A percentile compares a stretch with the other conserved stretches of the same genome.
phyloP scores from a whole-genome alignment of 2,888 invertebrate genomes.

The Apamea anceps region DNA sequence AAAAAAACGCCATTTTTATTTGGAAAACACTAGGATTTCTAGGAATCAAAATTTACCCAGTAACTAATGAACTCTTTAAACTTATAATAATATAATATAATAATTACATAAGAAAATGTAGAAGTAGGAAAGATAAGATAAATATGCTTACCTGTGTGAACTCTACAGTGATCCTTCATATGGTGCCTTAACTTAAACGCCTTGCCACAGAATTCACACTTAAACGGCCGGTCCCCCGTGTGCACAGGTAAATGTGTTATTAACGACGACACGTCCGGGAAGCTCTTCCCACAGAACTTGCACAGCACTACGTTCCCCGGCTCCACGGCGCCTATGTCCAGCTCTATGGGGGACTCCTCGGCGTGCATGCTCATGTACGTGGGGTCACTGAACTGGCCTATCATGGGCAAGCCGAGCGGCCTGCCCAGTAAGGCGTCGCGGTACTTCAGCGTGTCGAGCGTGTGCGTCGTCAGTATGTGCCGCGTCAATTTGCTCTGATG shows the following conservation, averaged over 20 bases:
- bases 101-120: neutral
- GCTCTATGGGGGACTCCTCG: conserved; percentile 91
- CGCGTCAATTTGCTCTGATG: conserved; percentile 97
- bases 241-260: conserved; percentile 97
- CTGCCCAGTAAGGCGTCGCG: conserved; percentile 92
- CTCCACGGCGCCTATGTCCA: conserved; percentile 91
- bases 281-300: conserved; percentile 98
- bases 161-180: conserved; percentile 98
- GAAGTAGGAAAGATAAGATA: neutral
- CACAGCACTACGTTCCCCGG: conserved; percentile 95
- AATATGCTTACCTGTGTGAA: conserved; percentile 93
- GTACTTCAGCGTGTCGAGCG: conserved; percentile 96
- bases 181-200: conserved; percentile 97
- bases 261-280: conserved; percentile 96
- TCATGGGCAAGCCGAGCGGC: conserved; percentile 83
- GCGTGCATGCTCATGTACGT: conserved; percentile 87
- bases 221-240: conserved; percentile 97
- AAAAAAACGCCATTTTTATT: neutral
- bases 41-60: neutral
- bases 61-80: conserved; percentile 2
- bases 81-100: neutral
- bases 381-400: conserved; percentile 87
- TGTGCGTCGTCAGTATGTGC: conserved; percentile 97
- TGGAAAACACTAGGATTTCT: neutral
- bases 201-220: conserved; percentile 98